A percentile compares a stretch with the other conserved stretches of the same genome.
phyloP scores from a whole-genome alignment of 2,113 vertebrate genomes.

The Cottus gobio region DNA sequence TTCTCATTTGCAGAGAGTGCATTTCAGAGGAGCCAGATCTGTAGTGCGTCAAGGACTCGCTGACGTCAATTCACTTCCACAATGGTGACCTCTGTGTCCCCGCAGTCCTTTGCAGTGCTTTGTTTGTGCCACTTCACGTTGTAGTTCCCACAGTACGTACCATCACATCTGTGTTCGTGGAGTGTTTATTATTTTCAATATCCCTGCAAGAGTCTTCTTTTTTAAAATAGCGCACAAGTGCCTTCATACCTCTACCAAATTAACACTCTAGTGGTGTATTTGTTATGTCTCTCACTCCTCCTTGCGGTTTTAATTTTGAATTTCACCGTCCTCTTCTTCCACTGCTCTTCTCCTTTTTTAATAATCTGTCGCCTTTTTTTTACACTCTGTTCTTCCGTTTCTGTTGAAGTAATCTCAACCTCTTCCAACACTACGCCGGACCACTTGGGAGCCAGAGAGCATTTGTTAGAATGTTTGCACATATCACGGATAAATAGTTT shows the following conservation, averaged over 20 bases:
- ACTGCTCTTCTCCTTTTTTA: constrained; percentile 30
- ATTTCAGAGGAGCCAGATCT: constrained; percentile 50
- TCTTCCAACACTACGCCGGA: constrained; percentile 21
- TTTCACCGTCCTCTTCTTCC: constrained; percentile 36
- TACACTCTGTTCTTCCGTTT: constrained; percentile 3
- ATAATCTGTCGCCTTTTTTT: constrained; percentile 37
- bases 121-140: constrained; percentile 70
- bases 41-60: constrained; percentile 43
- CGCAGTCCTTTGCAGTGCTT: constrained; percentile 50
- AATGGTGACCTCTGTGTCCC: constrained; percentile 40
- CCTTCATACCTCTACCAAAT: constrained; percentile 61
- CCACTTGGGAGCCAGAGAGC: constrained; percentile 53
- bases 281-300: constrained; percentile 33
- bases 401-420: constrained; percentile 25
- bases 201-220: constrained; percentile 62
- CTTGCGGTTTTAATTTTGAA: constrained; percentile 48
- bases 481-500: constrained; percentile 64
- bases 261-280: constrained; percentile 63
- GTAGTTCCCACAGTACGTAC: constrained; percentile 60
- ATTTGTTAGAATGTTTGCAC: constrained; percentile 56
- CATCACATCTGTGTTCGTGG: constrained; percentile 61
- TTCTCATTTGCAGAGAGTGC: constrained; percentile 1
- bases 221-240: constrained; percentile 60
- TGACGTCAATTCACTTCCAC: constrained; percentile 69
- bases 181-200: constrained; percentile 78